Evolutionary conservation across 2,888 invertebrate species (phyloP).

Genomic region (Periphyllus acericola): DNA sequence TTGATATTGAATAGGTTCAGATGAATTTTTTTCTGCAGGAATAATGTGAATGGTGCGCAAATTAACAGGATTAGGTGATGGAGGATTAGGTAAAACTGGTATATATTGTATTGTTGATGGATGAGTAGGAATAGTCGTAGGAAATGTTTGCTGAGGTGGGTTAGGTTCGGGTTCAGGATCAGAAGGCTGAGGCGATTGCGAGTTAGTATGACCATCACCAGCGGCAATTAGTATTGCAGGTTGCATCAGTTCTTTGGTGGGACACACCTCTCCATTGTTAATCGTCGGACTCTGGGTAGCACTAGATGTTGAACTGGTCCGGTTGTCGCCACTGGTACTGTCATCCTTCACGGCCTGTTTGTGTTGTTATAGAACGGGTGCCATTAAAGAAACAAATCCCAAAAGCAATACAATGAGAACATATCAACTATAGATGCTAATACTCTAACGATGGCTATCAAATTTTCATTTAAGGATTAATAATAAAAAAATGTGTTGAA

Average conservation of each 20-base stretch:
- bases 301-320: constrained; percentile 61
- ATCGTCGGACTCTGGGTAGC: constrained; percentile 61
- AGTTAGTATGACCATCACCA: constrained; percentile 62
- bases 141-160: constrained; percentile 63
- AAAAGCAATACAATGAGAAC: constrained; percentile 61
- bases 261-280: constrained; percentile 62
- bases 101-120: constrained; percentile 66
- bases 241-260: constrained; percentile 61
- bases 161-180: constrained; percentile 52
- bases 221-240: constrained; percentile 60
- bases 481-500: not conserved
- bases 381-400: constrained; percentile 62
- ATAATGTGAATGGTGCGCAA: constrained; percentile 63
- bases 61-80: constrained; percentile 62
- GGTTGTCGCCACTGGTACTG: constrained; percentile 60
- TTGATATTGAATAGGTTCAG: constrained; percentile 63
- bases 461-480: not conserved
- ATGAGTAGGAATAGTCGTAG: constrained; percentile 65
- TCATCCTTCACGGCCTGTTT: constrained; percentile 61
- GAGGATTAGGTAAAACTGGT: constrained; percentile 63
- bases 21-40: constrained; percentile 60
- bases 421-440: constrained; percentile 52
- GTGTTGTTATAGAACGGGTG: constrained; percentile 60
- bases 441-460: constrained; percentile 30
- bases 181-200: constrained; percentile 50